Evolutionary conservation across 2,797 vertebrate genomes (phyloP), one percentile per base, ranked within the genome.

Genomic region (Falco berigora): DNA sequence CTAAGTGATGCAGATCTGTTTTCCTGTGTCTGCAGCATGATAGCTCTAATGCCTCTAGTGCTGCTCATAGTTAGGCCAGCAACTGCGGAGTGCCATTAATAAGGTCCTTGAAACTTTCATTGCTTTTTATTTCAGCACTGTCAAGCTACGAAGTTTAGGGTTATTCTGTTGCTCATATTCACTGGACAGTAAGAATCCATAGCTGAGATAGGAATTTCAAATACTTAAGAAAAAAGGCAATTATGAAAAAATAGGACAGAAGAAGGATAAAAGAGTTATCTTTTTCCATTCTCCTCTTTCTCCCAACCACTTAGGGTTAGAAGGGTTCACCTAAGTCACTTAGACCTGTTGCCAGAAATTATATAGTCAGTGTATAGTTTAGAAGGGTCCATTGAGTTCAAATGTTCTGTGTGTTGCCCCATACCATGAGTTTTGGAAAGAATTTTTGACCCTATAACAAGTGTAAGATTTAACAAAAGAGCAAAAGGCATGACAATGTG

Each of bases 1-100:
- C 97, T 94, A 97, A 96, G 93, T 75, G 84, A 96, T 97, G 93
- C 91, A 93, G 88, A 78, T 77, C 94, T 86, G 71, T 92, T 86
- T 95, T 94, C 91, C 84, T 69, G 81, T 61, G 62, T 62, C 94
- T 97, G 94, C 97, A 96, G 90, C 93, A 87, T 4, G 15, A 89
- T 47, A 71, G 56, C 87, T 83, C 73, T 49, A 25, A 58, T 77
- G 74, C 77, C 94, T 90, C 81, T 82, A 64, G 67, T 95, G 92
- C 95, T 96, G 92, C 90, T 94, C 58, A 12, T 38, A 68, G 88
- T 75, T 47, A 93, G 90, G 78, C 86, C n/a, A 40, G 84, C 75
- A 93, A 28, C 90, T 95, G 94, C 94, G 90, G 94, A 80, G 62
- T 81, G 72, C 79, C 22, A 34, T 47, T 44, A 63, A 27, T 1